Conservation (phyloP, 2,113 vertebrate species). For the Alexandromys fortis region DNA sequence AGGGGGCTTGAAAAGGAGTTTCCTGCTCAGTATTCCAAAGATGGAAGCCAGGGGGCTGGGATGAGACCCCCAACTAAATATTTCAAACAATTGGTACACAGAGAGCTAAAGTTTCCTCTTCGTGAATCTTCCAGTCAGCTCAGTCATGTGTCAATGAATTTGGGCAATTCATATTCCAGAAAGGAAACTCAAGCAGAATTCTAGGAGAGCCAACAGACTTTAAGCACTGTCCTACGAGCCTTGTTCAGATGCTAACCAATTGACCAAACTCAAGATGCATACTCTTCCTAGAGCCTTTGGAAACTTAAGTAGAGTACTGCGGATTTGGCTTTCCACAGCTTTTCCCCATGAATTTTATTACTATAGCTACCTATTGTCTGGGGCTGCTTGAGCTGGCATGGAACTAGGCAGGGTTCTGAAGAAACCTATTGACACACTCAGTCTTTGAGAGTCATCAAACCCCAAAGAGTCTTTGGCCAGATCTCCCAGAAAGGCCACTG, state of each 20-base stretch:
- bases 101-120: neutral
- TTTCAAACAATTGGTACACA: neutral
- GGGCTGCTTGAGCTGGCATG: neutral
- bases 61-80: too few species aligned
- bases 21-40: too few species aligned
- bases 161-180: neutral
- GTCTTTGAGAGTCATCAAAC: neutral
- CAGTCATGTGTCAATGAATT: neutral
- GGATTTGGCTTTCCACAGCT: neutral
- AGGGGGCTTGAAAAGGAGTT: too few species aligned
- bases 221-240: too few species aligned
- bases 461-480: neutral
- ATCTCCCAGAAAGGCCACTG: neutral
- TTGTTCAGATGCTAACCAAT: neutral
- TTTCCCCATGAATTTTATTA: neutral
- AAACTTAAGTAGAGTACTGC: neutral
- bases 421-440: neutral
- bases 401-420: neutral
- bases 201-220: accelerated
- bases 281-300: neutral
- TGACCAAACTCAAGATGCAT: neutral
- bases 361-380: neutral
- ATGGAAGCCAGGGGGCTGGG: too few species aligned
- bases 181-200: neutral
- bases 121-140: neutral